Base-by-base conservation (phyloP, 1,140 invertebrate genomes). In the Drosophila rufa region DNA sequence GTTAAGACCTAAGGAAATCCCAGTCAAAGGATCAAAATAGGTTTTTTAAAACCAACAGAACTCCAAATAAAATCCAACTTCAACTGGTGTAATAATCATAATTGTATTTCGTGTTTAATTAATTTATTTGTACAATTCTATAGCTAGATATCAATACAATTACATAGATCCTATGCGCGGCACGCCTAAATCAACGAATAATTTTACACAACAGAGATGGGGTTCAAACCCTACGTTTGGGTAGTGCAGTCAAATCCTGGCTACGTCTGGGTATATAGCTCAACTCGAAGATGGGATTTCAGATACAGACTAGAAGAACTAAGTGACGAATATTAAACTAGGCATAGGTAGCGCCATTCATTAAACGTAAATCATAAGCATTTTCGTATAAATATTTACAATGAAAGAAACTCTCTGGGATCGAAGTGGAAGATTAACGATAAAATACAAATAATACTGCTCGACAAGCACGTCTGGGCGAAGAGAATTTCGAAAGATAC, bases 291-390 rank as follows among this genome's bases (percentile, higher is more conserved):
- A 76, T 74, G 57, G 69, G 79, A 73, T 90, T 79, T 79, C 70
- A 90, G 78, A 89, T 90, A 89, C 78, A 89, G 85, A 90, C 85
- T 90, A 90, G 85, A 90, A 91, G 85, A 85, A 85, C 85, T 90
- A 90, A 90, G 81, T 90, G 85, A 84, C 78, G 80, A 90, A 81
- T 81, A 85, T 80, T 80, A 74, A 89, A 80, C 84, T 87, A 87
- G 71, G 85, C 81, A 75, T 75, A 78, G 60, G 53, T 85, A 90
- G 85, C 85, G 80, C 84, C 84, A 84, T 75, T 71, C 64, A 67
- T 70, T 66, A 69, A 73, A 45, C 36, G 50, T 80, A 78, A 70
- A 79, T 67, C 55, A 59, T 60, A 77, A 71, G 55, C 40, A 79
- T 82, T 76, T 75, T 55, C 48, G 66, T 69, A 43, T 76, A 51